Base-by-base conservation (phyloP, 53 echinoderm and acorn worm species). In the Patiria pectinifera region DNA sequence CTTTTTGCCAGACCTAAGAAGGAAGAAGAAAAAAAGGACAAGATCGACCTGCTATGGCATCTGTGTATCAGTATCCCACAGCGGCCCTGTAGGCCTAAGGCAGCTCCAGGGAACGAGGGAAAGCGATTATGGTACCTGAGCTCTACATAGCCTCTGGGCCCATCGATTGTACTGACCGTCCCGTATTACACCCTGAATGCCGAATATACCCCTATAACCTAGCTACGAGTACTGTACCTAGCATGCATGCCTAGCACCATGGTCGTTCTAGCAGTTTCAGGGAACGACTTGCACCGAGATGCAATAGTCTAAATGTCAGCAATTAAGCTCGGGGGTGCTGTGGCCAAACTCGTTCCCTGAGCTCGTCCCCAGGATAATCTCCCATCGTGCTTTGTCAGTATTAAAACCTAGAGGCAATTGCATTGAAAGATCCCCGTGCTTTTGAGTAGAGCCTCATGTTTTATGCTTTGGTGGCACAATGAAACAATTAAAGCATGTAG, bases 41-140 rank as follows among this genome's bases (percentile, higher is more conserved):
- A 74, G 24, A 24, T n/a, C 10, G 74, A 74, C 74, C 22, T 23
- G 24, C 18, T 10, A 23, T 23, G 19, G 24, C 8, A 74, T 74
- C 22, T 74, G 23, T 23, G 24, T 74, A 21, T 23, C 74, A 24
- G 24, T 74, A 23, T 24, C 74, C 24, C 10, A 23, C 15, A n/a
- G 8, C n/a, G 74, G 24, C 74, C 74, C 23, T 24, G n/a, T 23
- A 3, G 15, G 74, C 74, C 74, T 23, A 21, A 6, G 24, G 74
- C 22, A 74, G 74, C 74, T 74, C 24, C 74, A 24, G 74, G 74
- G 74, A 23, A 74, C 74, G 24, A 74, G 74, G 74, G 24, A 74
- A 74, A 74, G 74, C 74, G 23, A 23, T 74, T 5, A 66, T 5
- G 74, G 22, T n/a, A 24, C 21, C 74, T 21, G 74, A 23, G 24